phyloP scores from a whole-genome alignment of 2,797 vertebrate species.

The Hirundo rustica region DNA sequence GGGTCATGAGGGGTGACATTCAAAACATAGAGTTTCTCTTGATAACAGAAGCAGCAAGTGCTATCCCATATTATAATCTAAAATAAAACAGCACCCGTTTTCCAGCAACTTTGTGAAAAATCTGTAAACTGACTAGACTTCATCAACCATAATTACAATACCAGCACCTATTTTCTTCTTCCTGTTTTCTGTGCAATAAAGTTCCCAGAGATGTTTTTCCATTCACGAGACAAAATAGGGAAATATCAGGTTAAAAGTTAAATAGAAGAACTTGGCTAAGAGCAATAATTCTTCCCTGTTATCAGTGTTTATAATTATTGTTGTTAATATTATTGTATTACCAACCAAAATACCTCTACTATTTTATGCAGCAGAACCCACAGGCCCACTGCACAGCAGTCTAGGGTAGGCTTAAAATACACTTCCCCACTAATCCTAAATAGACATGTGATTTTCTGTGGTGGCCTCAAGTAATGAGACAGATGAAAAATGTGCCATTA shows the following conservation, averaged over 20 bases:
- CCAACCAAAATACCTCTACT: not conserved
- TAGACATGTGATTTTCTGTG: not conserved
- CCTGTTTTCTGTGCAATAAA: conserved; percentile 5
- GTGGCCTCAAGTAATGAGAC: not conserved
- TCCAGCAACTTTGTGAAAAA: conserved; percentile 35
- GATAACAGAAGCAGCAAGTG: conserved; percentile 18
- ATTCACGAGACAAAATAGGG: not conserved
- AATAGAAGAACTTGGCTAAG: not conserved
- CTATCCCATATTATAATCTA: not conserved
- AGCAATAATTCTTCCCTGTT: not conserved
- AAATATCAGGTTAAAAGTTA: not conserved
- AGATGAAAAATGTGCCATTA: not conserved
- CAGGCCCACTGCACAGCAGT: not conserved
- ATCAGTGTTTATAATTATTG: not conserved
- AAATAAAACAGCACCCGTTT: conserved; percentile 20
- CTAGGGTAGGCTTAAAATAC: not conserved
- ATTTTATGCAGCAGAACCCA: not conserved
- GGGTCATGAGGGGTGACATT: not conserved
- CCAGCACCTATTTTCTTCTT: not conserved
- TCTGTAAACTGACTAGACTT: conserved; percentile 33
- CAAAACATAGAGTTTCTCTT: not conserved
- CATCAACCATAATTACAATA: conserved; percentile 49
- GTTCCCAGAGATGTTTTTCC: conserved; percentile 8
- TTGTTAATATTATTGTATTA: not conserved
- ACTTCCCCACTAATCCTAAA: not conserved